These are phyloP conservation scores for Cecropterus lyciades DNA, from an alignment of 1,140 invertebrate genomes.

Conservation along the genomic window DNA sequence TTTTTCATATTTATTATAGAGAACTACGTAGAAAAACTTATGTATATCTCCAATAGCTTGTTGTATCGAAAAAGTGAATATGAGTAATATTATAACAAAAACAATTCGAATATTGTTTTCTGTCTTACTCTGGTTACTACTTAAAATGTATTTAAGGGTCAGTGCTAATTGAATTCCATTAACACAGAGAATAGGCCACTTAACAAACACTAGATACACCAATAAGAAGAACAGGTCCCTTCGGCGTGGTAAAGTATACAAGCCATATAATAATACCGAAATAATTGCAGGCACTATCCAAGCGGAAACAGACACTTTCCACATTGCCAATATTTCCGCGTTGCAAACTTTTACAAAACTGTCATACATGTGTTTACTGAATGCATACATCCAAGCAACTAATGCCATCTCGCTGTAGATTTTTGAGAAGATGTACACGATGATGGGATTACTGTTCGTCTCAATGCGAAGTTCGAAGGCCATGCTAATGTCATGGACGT, in stretches of 20 bases:
- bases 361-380: constrained; percentile 68
- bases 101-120: constrained; percentile 57
- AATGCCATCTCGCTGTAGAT: constrained; percentile 61
- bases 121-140: constrained; percentile 49
- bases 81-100: constrained; percentile 62
- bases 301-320: constrained; percentile 50
- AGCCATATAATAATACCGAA: constrained; percentile 38
- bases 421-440: constrained; percentile 43
- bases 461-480: constrained; percentile 39
- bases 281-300: constrained; percentile 55
- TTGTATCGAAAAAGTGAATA: constrained; percentile 68
- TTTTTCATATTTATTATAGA: constrained; percentile 27
- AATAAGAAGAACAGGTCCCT: constrained; percentile 40
- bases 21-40: constrained; percentile 49
- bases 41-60: constrained; percentile 61
- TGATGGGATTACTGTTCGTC: constrained; percentile 14
- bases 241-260: constrained; percentile 38
- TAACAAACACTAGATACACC: constrained; percentile 55
- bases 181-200: constrained; percentile 64
- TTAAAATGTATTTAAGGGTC: constrained; percentile 56
- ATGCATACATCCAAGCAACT: constrained; percentile 69
- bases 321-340: constrained; percentile 39
- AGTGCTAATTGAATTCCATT: constrained; percentile 60
- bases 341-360: constrained; percentile 67
- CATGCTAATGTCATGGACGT: constrained; percentile 47